Percentiles rank a stretch among this genome's conserved stretches.
Evolutionary conservation across 1,140 invertebrate genomes (phyloP).

Genomic region (Alviniconcha marisindica): DNA sequence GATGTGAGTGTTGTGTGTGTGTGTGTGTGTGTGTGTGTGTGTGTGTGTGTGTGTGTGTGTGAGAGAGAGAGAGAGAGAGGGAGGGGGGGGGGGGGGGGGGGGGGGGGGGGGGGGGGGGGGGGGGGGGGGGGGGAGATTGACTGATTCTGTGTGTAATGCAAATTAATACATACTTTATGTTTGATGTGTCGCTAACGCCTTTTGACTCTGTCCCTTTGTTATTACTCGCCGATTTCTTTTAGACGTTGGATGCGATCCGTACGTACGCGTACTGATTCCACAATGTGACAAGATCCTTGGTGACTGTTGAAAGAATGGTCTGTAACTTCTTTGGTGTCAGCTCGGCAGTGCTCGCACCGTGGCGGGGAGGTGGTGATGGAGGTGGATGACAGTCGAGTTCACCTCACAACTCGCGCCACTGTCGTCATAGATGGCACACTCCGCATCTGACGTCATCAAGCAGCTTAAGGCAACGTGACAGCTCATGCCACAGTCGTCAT

Average conservation of each 20-base stretch:
- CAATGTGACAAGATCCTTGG: too few relatives aligned
- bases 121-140: too few relatives aligned
- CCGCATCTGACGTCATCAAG: not conserved
- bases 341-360: conserved; percentile 74
- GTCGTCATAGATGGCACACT: conserved; percentile 70
- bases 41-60: not conserved
- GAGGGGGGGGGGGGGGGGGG: not conserved
- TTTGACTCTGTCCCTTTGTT: not conserved
- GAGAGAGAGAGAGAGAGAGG: not conserved
- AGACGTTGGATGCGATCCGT: not conserved
- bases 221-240: not conserved
- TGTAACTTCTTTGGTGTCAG: too few relatives aligned
- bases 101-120: not conserved
- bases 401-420: conserved; percentile 67
- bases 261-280: too few relatives aligned
- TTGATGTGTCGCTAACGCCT: too few relatives aligned
- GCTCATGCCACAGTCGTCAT: too few relatives aligned
- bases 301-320: too few relatives aligned
- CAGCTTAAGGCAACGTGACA: too few relatives aligned
- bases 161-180: too few relatives aligned
- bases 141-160: not conserved
- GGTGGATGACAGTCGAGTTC: conserved; percentile 66
- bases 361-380: conserved; percentile 73
- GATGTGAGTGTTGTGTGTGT: not conserved
- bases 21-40: not conserved